Evolutionary conservation across 2,888 invertebrate genomes (phyloP), one percentile per base, ranked within the genome.

Genomic region (Acanthosepion esculentum): DNA sequence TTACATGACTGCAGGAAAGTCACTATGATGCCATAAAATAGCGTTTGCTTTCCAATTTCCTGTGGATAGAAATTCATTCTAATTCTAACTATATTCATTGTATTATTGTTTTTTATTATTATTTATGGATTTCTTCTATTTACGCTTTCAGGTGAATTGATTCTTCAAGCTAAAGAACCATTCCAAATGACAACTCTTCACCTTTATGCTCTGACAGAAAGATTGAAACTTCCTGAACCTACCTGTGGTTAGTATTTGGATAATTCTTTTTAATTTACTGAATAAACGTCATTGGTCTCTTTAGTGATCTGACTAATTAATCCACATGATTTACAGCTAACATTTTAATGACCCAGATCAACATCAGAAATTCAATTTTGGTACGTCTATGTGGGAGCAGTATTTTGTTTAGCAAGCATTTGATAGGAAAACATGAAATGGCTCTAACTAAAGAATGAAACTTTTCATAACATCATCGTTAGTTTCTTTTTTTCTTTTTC

Each of bases 141-240:
- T n/a, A 78, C n/a, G 20, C 91, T 94, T 96, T 94, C 95, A 97
- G 99, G 98, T 26, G 98, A 99, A 97, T 98, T 98, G 91, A 98
- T 98, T 94, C 97, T 98, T 95, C 98, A 98, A 92, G 95, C 96
- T 4, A 96, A 96, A 50, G 96, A 97, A 92, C 96, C 96, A 94
- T 98, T 98, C 97, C 98, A 98, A 95, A 98, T 99, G 95, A 98
- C 98, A 95, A 98, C 99, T 18, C 97, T 99, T 94, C 98, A 99
- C 98, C 97, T 99, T 53, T 98, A 98, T 97, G 98, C 99, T n/a
- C 98, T 99, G 95, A 99, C 98, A 97, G 98, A 99, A 97, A 98
- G 99, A 95, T 98, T 99, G 94, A 98, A 98, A 97, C 98, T 99
- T 96, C 98, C 99, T 0, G 98, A 99, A 97, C 99, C 99, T 0